Base-by-base conservation (phyloP, 1,140 invertebrate genomes). In the Prorops nasuta region DNA sequence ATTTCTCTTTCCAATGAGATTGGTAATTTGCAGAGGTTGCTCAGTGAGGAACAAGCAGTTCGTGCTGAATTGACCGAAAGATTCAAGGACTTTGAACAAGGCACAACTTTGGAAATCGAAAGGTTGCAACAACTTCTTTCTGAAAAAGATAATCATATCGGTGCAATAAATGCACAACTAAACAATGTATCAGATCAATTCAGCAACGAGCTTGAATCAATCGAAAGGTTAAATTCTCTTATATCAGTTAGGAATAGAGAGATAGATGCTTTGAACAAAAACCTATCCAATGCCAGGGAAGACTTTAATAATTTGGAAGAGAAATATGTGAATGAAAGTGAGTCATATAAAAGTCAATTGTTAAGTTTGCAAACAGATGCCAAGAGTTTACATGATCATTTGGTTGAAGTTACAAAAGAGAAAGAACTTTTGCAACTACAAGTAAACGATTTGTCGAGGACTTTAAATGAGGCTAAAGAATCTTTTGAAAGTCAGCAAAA, bases 351-450 rank as follows among this genome's bases (percentile, higher is more conserved):
- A 28, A 10, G 10, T 28, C 24, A 28, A 10, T 6, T 28, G 4
- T n/a, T n/a, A n/a, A n/a, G n/a, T n/a, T n/a, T n/a, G n/a, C n/a
- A n/a, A n/a, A n/a, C n/a, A n/a, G n/a, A n/a, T n/a, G n/a, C n/a
- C n/a, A n/a, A n/a, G n/a, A n/a, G n/a, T n/a, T n/a, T n/a, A n/a
- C 24, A 28, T 28, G 24, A 28, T 28, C 24, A 28, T 10, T 6
- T 6, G 24, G 24, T 6, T 10, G 24, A 28, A 10, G 10, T 28
- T 6, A 28, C 24, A 6, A 28, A 28, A 28, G 62, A 69, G 22
- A 49, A 51, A 16, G 60, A 67, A 6, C 32, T 66, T 19, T 12
- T 67, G 8, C 63, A 70, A 20, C 18, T 65, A 14, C 65, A 68
- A 35, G 49, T 69, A 1, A 69, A 58, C 12, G 66, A 70, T 9